These are phyloP conservation scores for Trochalopteron elliotii DNA, from an alignment of 2,113 vertebrate species.

Conservation along the genomic window DNA sequence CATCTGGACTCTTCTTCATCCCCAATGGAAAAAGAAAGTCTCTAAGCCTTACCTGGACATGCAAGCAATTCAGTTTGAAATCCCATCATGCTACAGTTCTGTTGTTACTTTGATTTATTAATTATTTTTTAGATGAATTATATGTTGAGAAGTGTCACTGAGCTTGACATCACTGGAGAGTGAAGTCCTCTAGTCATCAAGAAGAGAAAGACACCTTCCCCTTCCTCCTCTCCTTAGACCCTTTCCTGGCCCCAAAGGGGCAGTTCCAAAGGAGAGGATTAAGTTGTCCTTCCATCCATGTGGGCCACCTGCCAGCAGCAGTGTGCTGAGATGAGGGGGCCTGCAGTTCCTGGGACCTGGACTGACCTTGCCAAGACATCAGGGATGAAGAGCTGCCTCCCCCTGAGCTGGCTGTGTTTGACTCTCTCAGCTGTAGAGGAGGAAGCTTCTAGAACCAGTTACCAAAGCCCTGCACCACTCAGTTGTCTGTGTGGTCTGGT, in stretches of 20 bases:
- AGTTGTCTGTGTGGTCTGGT: not conserved
- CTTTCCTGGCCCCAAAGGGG: not conserved
- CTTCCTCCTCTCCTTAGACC: not conserved
- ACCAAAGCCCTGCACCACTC: conserved; percentile 5
- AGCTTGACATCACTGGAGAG: not conserved
- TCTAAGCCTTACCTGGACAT: conserved; percentile 27
- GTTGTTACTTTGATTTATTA: conserved; percentile 33
- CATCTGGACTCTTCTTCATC: conserved; percentile 11
- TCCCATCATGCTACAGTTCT: not conserved
- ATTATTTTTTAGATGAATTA: conserved; percentile 23
- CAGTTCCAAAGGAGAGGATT: not conserved
- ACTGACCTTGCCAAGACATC: not conserved
- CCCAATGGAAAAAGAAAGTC: not conserved
- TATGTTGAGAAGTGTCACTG: not conserved
- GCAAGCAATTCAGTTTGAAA: not conserved
- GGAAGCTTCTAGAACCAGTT: conserved; percentile 2
- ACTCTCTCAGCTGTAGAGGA: not conserved
- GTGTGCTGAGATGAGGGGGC: not conserved
- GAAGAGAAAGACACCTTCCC: not conserved
- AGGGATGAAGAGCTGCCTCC: not conserved
- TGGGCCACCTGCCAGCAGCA: not conserved
- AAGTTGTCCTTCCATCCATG: not conserved
- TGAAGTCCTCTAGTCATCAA: not conserved
- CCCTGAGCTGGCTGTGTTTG: not conserved
- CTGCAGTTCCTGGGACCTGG: not conserved